These are phyloP conservation scores for Bolborhynchus lineola DNA, from an alignment of 2,113 vertebrate genomes.

Conservation along the genomic window DNA sequence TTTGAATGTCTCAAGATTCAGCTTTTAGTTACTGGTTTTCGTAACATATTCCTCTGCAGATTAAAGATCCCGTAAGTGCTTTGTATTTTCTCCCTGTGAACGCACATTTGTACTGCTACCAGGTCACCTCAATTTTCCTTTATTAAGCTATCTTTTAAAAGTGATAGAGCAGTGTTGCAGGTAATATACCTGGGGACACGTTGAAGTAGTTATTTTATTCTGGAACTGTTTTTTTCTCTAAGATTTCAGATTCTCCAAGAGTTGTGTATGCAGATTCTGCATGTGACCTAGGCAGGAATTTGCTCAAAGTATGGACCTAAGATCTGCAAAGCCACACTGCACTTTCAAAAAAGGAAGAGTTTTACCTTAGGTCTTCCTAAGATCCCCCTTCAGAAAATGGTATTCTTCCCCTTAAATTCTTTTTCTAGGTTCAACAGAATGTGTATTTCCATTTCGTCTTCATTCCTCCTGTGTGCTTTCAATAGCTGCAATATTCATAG, in stretches of 20 bases:
- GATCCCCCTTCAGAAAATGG: neutral
- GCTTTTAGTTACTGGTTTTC: neutral
- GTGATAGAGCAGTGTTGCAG: neutral
- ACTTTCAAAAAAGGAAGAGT: neutral
- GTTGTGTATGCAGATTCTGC: neutral
- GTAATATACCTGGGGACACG: neutral
- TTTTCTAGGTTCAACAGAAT: neutral
- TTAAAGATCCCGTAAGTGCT: neutral
- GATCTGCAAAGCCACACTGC: neutral
- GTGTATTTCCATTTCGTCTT: neutral
- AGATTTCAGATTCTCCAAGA: neutral
- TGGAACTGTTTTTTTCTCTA: neutral
- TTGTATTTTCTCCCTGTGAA: neutral
- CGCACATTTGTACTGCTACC: neutral
- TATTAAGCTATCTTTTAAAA: neutral
- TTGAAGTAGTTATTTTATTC: neutral
- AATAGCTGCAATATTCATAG: neutral
- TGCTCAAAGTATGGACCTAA: neutral
- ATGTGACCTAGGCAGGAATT: neutral
- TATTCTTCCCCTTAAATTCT: neutral
- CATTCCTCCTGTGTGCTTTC: neutral
- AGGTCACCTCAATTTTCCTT: neutral
- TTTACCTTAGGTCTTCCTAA: neutral
- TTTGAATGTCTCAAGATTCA: neutral
- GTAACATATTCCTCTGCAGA: neutral